These are phyloP conservation scores for Platalea minor DNA, from an alignment of 2,797 vertebrate species.

Conservation along the genomic window DNA sequence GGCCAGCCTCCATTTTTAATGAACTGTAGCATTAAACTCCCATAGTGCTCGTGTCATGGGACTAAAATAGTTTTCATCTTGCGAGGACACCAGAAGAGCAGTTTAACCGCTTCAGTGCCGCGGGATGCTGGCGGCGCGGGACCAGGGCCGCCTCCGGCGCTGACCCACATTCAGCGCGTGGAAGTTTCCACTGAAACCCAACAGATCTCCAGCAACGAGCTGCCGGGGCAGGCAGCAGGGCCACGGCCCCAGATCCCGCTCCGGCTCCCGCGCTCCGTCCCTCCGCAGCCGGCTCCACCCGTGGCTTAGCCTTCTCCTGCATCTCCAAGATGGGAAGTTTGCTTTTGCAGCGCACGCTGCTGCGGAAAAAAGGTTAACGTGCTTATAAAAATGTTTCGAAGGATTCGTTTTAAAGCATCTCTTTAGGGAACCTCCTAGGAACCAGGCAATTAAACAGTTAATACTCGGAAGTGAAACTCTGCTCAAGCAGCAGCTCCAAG, in stretches of 20 bases:
- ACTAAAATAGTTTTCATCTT: constrained; percentile 23
- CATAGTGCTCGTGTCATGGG: not conserved
- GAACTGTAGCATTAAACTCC: not conserved
- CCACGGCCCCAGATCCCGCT: not conserved
- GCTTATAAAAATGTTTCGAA: no score
- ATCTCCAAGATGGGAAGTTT: not conserved
- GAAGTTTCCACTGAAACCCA: not conserved
- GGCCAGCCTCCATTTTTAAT: not conserved
- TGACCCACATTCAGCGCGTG: not conserved
- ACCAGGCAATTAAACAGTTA: not conserved
- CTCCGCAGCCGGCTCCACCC: accelerated
- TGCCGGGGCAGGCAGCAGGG: accelerated
- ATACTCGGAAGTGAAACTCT: not conserved
- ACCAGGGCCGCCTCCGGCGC: not conserved
- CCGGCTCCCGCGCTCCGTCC: accelerated
- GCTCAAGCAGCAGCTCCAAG: not conserved
- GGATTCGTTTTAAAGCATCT: not conserved
- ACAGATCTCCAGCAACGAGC: accelerated
- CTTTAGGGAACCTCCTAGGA: not conserved
- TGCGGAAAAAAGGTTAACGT: not conserved
- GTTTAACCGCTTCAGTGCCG: not conserved
- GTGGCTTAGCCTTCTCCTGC: accelerated
- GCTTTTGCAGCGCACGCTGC: accelerated
- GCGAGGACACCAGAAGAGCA: not conserved
- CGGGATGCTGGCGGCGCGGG: accelerated